Evolutionary conservation across 2,888 invertebrate species (phyloP).

Genomic region (Heliothis peltigera): DNA sequence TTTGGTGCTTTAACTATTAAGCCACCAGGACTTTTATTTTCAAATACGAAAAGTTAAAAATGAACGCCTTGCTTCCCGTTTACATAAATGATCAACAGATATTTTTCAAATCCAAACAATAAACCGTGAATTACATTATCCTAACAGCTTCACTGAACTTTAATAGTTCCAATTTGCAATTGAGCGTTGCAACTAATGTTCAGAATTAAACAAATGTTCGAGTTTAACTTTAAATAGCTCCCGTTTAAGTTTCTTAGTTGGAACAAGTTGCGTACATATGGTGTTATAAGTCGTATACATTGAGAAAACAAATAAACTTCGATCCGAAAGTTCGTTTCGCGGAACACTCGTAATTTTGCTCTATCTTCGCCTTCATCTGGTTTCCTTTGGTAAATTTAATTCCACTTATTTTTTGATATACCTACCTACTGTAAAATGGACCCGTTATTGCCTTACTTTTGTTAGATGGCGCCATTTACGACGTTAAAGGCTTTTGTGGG

Average conservation of each 20-base stretch:
- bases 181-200: constrained; percentile 21
- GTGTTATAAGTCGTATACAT: constrained; percentile 44
- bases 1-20: too few relatives aligned
- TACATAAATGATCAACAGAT: neutral
- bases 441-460: constrained; percentile 10
- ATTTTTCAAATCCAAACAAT: neutral
- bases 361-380: constrained; percentile 59
- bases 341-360: constrained; percentile 60
- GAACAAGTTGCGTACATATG: constrained; percentile 34
- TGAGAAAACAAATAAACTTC: constrained; percentile 66
- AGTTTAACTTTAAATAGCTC: constrained; percentile 26
- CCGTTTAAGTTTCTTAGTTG: constrained; percentile 33
- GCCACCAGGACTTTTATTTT: too few relatives aligned
- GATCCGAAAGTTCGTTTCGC: constrained; percentile 59
- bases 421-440: constrained; percentile 8
- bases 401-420: constrained; percentile 41
- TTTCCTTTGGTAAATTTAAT: constrained; percentile 58
- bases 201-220: constrained; percentile 30
- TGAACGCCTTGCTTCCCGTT: neutral
- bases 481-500: neutral
- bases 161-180: constrained; percentile 18
- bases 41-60: too few relatives aligned
- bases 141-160: neutral
- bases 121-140: neutral
- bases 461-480: neutral